Percentiles rank a stretch among this genome's conserved stretches.
Conservation (phyloP, 2,797 vertebrate genomes). For the Perodicticus potto region DNA sequence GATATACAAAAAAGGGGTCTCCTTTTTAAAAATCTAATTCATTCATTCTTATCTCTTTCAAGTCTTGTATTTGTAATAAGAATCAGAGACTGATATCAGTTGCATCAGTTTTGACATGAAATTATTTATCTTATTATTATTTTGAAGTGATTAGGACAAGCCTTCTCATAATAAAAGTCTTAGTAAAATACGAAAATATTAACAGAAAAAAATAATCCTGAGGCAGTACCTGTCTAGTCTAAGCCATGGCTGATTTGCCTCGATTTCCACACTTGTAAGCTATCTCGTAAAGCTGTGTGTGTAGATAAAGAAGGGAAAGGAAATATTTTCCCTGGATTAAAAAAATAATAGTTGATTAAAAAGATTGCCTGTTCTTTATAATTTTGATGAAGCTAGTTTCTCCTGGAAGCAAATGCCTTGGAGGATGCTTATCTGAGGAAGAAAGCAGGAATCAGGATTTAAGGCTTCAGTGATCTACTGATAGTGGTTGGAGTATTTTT, state of each 20-base stretch:
- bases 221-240: not conserved
- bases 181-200: not conserved
- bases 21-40: not conserved
- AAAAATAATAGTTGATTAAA: not conserved
- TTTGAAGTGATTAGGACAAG: constrained; percentile 28
- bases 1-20: not conserved
- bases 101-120: not conserved
- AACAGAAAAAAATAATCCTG: not conserved
- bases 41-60: not conserved
- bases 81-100: not conserved
- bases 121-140: not conserved
- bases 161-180: not conserved
- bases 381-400: not conserved
- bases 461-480: not conserved
- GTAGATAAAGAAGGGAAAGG: not conserved
- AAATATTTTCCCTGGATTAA: not conserved
- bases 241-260: not conserved
- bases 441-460: not conserved
- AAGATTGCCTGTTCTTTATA: not conserved
- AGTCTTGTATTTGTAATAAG: not conserved
- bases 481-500: not conserved
- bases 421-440: not conserved
- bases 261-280: not conserved
- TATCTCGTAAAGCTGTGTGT: not conserved
- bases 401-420: not conserved